Conservation (phyloP, 2,113 vertebrate genomes). For the Chaetura pelagica region DNA sequence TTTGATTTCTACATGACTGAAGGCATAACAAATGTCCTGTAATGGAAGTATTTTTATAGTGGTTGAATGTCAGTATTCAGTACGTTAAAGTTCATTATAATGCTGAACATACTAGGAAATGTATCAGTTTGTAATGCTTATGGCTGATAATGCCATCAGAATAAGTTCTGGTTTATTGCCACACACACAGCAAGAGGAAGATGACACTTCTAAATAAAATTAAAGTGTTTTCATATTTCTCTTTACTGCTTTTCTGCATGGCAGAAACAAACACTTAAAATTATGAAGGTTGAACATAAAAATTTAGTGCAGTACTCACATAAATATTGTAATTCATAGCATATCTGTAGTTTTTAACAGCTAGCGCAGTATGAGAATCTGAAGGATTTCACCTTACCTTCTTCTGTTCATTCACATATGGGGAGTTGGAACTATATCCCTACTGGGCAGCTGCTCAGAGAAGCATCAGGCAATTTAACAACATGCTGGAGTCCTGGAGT, state of each 20-base stretch:
- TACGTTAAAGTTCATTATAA: constrained; percentile 2
- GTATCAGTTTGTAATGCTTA: neutral
- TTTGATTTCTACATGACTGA: constrained; percentile 22
- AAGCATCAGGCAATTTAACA: neutral
- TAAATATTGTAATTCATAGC: neutral
- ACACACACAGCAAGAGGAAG: neutral
- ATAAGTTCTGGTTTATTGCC: neutral
- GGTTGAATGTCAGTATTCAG: neutral
- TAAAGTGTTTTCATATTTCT: neutral
- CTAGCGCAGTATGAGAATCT: neutral
- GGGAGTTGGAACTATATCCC: neutral
- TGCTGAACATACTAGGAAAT: neutral
- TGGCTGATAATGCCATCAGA: constrained; percentile 13
- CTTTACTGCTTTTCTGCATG: neutral
- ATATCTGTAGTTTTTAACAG: neutral
- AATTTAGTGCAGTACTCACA: neutral
- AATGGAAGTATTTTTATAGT: constrained; percentile 31
- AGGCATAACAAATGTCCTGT: neutral
- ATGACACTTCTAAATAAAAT: constrained; percentile 11
- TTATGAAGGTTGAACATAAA: neutral
- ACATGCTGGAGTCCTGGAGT: neutral
- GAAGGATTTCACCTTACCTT: neutral
- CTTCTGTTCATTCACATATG: neutral
- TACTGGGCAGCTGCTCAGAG: neutral
- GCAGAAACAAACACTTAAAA: neutral